Evolutionary conservation across 1,140 invertebrate species (phyloP), one percentile per base, ranked within the genome.

Genomic region (Caenorhabditis remanei): DNA sequence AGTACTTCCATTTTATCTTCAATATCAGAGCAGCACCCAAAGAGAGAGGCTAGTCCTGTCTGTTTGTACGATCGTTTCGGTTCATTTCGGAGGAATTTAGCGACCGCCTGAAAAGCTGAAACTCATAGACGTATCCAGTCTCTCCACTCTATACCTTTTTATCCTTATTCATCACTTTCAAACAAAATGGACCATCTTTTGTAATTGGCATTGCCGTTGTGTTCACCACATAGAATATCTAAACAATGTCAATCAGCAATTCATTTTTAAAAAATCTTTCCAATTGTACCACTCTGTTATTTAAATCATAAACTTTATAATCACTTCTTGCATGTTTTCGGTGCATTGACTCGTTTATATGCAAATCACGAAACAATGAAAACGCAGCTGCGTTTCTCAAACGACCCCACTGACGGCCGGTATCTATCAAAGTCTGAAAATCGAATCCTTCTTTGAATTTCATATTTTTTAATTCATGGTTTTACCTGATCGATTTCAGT

Each of bases 1-100:
- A 79, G 46, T 13, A 79, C 71, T 79, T 79, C 71, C 71, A 79
- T 79, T 79, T 21, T 79, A 24, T 79, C 71, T 53, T 79, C 71
- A 3, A n/a, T 79, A 50, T 79, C 71, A 48, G 71, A 79, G 24
- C 71, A 79, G n/a, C 71, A 79, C 2, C 71, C 71, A 50, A 79
- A 79, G 8, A 79, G n/a, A 50, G 71, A 79, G 13, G 71, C 71
- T 13, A 79, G 71, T 32, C 71, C 71, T 19, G 71, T 79, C 24
- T 79, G 71, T 24, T 79, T 79, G 24, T 79, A 50, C 6, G 71
- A 79, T 13, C n/a, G 43, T 50, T 79, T 79, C 8, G 71, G 71
- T n/a, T 79, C 71, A 50, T 50, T 79, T 50, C 71, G 71, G 21
- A 79, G n/a, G 9, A 79, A 79, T n/a, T 79, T 79, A 2, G 71